Evolutionary conservation across 2,113 vertebrate species (phyloP).

Genomic region (Equus przewalskii): DNA sequence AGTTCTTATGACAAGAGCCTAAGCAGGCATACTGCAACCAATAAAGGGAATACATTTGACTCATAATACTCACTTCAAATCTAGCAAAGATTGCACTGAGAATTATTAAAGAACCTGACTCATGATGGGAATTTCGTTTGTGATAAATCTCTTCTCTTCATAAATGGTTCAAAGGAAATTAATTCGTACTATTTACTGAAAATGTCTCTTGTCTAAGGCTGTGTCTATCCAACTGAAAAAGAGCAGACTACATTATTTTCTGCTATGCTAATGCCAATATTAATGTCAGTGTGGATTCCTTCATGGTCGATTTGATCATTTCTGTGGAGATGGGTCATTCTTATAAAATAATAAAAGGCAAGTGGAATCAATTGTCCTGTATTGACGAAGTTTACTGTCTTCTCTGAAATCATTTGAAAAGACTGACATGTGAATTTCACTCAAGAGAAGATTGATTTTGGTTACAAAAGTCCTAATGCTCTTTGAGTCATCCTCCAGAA

Average conservation of each 20-base stretch:
- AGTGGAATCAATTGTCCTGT: slow-evolving; percentile 57
- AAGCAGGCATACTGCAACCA: background rate
- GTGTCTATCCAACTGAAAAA: slow-evolving; percentile 62
- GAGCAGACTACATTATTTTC: slow-evolving; percentile 59
- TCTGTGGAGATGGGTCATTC: slow-evolving; percentile 65
- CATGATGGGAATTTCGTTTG: background rate
- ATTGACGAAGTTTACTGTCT: slow-evolving; percentile 71
- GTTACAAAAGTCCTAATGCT: background rate
- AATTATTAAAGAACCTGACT: background rate
- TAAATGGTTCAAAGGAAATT: slow-evolving; percentile 65
- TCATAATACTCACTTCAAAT: background rate
- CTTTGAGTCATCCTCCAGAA: background rate
- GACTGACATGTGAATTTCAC: slow-evolving; percentile 54
- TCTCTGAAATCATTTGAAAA: slow-evolving; percentile 70
- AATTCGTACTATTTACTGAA: slow-evolving; percentile 65
- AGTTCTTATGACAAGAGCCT: background rate
- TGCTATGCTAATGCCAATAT: slow-evolving; percentile 61
- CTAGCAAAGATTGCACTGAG: background rate
- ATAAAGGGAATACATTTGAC: background rate
- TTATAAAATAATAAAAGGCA: slow-evolving; percentile 69
- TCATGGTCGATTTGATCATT: slow-evolving; percentile 72
- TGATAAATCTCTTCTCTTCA: slow-evolving; percentile 60
- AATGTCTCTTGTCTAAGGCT: slow-evolving; percentile 64
- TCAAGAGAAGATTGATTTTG: slow-evolving; percentile 44
- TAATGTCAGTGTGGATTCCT: slow-evolving; percentile 70